These are phyloP conservation scores for Melanotaenia nigrans DNA, from an alignment of 2,797 vertebrate species.

Conservation along the genomic window DNA sequence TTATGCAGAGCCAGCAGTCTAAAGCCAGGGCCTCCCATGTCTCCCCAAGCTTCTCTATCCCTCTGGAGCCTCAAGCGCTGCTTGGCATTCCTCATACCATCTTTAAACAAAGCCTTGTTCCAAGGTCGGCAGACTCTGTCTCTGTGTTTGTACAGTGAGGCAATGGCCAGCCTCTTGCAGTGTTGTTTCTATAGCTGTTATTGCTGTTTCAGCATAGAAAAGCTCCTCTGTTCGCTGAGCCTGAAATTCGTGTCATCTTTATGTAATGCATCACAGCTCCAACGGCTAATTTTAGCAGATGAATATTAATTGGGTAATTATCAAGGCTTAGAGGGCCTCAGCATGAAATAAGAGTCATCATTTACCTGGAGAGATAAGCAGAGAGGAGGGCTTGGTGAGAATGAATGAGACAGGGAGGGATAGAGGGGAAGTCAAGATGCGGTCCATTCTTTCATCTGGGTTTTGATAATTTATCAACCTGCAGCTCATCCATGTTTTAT, in stretches of 20 bases:
- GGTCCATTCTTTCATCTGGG: slow-evolving; percentile 41
- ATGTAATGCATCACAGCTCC: slow-evolving; percentile 26
- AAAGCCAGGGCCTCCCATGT: slow-evolving; percentile 33
- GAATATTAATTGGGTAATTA: slow-evolving; percentile 71
- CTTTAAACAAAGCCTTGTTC: slow-evolving; percentile 79
- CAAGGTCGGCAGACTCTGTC: slow-evolving; percentile 63
- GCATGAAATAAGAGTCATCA: slow-evolving; percentile 49
- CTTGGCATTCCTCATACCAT: slow-evolving; percentile 78
- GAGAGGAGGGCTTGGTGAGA: slow-evolving; percentile 16
- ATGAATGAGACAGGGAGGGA: slow-evolving; percentile 17
- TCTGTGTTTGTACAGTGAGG: slow-evolving; percentile 76
- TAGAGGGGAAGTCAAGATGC: slow-evolving; percentile 13
- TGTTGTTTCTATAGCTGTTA: slow-evolving; percentile 64
- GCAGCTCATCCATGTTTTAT: slow-evolving; percentile 63
- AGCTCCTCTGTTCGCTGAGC: slow-evolving; percentile 46
- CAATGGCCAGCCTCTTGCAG: slow-evolving; percentile 43
- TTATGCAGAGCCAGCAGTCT: slow-evolving; percentile 75
- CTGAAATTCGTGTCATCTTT: slow-evolving; percentile 40
- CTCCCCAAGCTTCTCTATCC: slow-evolving; percentile 56
- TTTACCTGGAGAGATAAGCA: slow-evolving; percentile 34
- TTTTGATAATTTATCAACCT: slow-evolving; percentile 45
- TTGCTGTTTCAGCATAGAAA: slow-evolving; percentile 71
- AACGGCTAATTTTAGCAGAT: slow-evolving; percentile 39
- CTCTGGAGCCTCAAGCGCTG: slow-evolving; percentile 60
- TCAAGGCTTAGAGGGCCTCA: slow-evolving; percentile 17